Evolutionary conservation across 2,113 vertebrate genomes (phyloP).

Genomic region (Meriones unguiculatus): DNA sequence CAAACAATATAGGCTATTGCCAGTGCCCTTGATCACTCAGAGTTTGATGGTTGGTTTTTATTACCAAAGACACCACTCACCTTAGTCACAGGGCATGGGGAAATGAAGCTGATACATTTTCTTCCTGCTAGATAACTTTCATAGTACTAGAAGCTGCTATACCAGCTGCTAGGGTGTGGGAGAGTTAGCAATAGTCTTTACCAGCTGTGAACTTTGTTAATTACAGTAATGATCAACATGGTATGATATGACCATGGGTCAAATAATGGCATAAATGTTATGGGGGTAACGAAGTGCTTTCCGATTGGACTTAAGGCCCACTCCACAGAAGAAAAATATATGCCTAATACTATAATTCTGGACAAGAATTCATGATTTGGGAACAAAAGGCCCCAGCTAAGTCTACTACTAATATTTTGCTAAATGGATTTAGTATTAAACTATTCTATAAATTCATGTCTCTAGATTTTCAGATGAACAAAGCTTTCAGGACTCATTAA

Average conservation of each 20-base stretch:
- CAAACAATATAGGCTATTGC: too few relatives aligned
- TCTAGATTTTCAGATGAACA: neutral
- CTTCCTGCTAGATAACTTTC: neutral
- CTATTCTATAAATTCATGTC: neutral
- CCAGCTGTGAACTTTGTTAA: neutral
- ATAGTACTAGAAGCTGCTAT: neutral
- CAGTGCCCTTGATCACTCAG: neutral
- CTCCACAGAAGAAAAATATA: neutral
- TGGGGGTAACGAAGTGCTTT: neutral
- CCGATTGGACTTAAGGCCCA: neutral
- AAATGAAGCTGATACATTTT: neutral
- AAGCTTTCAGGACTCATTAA: neutral
- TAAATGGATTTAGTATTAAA: neutral
- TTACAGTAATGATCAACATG: neutral
- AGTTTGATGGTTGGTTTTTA: neutral
- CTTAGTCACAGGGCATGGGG: neutral
- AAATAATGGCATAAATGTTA: neutral
- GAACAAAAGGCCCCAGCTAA: neutral
- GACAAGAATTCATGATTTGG: neutral
- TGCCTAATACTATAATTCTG: neutral
- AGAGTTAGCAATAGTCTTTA: neutral
- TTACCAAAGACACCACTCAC: neutral
- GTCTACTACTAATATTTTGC: neutral
- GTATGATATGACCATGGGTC: neutral
- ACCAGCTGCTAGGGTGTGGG: neutral